Evolutionary conservation across 2,797 vertebrate genomes (phyloP).

Genomic region (Alca torda): DNA sequence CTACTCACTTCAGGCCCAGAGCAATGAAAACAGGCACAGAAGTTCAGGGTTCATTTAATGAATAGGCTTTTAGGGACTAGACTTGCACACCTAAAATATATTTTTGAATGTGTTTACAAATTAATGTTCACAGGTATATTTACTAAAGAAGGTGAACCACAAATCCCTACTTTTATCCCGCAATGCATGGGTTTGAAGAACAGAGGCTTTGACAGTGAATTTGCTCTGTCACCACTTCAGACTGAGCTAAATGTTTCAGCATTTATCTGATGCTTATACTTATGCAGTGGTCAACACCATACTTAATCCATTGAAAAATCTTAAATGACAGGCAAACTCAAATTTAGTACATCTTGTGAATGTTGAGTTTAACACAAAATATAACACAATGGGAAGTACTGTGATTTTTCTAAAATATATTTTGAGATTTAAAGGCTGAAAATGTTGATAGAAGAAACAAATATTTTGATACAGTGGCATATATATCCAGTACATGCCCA

Average conservation of each 20-base stretch:
- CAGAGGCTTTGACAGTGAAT: not conserved
- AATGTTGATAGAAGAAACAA: not conserved
- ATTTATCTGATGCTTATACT: not conserved
- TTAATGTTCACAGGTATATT: not conserved
- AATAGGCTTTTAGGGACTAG: not conserved
- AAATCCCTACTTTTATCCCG: not conserved
- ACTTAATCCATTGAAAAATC: not conserved
- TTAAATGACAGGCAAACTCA: not conserved
- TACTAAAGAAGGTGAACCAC: not conserved
- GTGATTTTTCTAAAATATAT: not conserved
- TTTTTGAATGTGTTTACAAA: not conserved
- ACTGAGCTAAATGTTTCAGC: not conserved
- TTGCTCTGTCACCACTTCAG: not conserved
- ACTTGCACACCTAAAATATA: not conserved
- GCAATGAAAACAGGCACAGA: not conserved
- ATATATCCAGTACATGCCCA: not conserved
- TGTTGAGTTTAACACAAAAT: not conserved
- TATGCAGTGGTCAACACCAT: not conserved
- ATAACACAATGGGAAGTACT: not conserved
- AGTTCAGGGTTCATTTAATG: rapidly evolving
- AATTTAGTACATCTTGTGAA: not conserved
- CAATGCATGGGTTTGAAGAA: not conserved
- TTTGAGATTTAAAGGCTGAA: not conserved
- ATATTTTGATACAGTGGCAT: not conserved
- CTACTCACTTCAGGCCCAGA: not conserved